Conservation (phyloP, 2,113 vertebrate species). For the Pogonocichla stellata region DNA sequence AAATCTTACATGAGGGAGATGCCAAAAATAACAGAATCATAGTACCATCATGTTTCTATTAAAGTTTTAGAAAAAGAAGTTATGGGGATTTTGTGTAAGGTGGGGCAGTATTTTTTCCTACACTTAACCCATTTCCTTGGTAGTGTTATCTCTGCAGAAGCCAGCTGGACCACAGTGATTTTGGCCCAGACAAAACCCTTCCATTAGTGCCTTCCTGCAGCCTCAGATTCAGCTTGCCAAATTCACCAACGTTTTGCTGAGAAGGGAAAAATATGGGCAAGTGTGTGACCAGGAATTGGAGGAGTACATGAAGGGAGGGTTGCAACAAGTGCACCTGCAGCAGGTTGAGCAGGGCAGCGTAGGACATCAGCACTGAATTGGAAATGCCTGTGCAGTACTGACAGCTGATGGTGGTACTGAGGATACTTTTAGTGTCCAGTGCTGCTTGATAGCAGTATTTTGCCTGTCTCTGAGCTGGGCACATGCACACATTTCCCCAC, state of each 20-base stretch:
- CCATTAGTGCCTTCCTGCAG: background rate
- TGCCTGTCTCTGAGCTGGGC: background rate
- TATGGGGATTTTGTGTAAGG: background rate
- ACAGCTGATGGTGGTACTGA: background rate
- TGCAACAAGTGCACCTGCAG: background rate
- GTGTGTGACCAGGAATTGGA: background rate
- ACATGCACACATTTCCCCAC: background rate
- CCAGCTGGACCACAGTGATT: background rate
- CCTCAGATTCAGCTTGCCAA: background rate
- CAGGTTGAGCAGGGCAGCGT: background rate
- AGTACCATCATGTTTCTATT: background rate
- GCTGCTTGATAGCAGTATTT: background rate
- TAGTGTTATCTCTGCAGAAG: background rate
- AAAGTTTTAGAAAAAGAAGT: background rate
- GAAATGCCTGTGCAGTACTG: background rate
- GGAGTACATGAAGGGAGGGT: background rate
- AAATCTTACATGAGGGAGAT: background rate
- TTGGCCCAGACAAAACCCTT: background rate
- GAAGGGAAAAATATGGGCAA: background rate
- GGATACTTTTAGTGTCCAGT: background rate
- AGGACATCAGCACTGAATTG: background rate
- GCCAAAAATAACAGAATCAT: background rate
- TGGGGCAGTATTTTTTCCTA: background rate
- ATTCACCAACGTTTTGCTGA: background rate
- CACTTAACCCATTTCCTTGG: background rate